Evolutionary conservation across 1,140 invertebrate genomes (phyloP), one percentile per base, ranked within the genome.

Genomic region (Drosophila gunungcola): DNA sequence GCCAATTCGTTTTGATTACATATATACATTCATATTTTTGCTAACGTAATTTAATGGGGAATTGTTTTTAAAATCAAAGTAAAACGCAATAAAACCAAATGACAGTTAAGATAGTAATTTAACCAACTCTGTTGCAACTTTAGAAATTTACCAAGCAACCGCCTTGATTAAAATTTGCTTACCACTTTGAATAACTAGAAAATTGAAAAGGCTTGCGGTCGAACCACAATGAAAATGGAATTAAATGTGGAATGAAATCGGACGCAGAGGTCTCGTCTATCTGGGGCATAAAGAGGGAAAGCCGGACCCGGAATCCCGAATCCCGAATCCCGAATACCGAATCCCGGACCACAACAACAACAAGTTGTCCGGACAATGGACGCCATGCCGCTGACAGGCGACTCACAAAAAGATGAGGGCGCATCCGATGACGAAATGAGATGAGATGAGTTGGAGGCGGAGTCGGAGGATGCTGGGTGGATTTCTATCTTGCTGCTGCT

Each of bases 281-380:
- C 27, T 25, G 49, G 49, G 42, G 36, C 29, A 48, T 64, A 64
- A 65, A 65, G 46, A 36, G 46, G 39, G n/a, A 39, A 57, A 45
- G 63, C 53, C 12, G 16, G 45, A 49, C 32, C 38, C 32, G 13
- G 21, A 46, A 16, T 7, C 12, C 25, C 3, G 12, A 34, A 34
- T 25, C 5, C 2, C 39, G 38, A 13, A 53, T 7, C n/a, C 12
- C 32, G 25, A 21, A 60, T 10, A n/a, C 3, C 29, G 45, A 27
- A 60, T 9, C 13, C 13, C 5, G n/a, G 16, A 6, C 2, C 16
- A 29, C 13, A 29, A 65, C 43, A 67, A 43, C 63, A 58, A 57
- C 70, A 75, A 65, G 69, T 74, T 56, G 52, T 34, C 58, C 29
- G 25, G 52, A 65, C 72, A 65, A 75, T 74, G 70, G 60, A 75